These are phyloP conservation scores for Lepidurus packardi DNA, from an alignment of 1,140 invertebrate genomes.

Conservation along the genomic window DNA sequence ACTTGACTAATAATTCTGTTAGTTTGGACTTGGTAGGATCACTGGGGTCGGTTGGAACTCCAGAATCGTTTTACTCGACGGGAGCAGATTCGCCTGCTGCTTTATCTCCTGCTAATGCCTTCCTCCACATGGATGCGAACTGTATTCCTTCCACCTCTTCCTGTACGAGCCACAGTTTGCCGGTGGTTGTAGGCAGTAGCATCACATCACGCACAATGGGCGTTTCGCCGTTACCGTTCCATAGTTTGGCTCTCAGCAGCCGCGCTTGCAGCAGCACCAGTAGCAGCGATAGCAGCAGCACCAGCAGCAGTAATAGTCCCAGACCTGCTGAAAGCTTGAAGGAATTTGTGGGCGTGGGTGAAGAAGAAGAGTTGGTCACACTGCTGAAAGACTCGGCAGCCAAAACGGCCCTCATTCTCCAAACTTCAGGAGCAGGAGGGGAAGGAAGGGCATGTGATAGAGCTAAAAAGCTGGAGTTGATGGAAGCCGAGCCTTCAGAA, in stretches of 20 bases:
- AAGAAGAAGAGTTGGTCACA: neutral
- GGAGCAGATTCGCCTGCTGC: neutral
- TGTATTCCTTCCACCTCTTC: neutral
- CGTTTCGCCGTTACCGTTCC: neutral
- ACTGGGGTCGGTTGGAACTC: neutral
- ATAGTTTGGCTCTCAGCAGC: neutral
- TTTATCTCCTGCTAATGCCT: neutral
- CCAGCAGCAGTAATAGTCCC: neutral
- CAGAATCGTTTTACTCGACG: constrained; percentile 3
- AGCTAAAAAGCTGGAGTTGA: neutral
- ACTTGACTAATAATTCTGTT: neutral
- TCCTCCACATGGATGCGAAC: neutral
- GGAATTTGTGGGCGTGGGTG: neutral
- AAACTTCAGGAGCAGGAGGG: neutral
- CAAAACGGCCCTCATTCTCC: neutral
- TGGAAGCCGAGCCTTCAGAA: constrained; percentile 7
- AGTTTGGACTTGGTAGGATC: neutral
- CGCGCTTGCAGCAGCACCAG: neutral
- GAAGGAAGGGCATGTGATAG: neutral
- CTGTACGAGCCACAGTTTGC: neutral
- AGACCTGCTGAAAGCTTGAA: neutral
- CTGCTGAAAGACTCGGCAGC: neutral
- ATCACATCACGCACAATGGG: neutral
- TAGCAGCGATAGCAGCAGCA: neutral
- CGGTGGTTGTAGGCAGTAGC: neutral